Evolutionary conservation across 2,113 vertebrate genomes (phyloP).

Genomic region (Greenwoodochromis staneri): DNA sequence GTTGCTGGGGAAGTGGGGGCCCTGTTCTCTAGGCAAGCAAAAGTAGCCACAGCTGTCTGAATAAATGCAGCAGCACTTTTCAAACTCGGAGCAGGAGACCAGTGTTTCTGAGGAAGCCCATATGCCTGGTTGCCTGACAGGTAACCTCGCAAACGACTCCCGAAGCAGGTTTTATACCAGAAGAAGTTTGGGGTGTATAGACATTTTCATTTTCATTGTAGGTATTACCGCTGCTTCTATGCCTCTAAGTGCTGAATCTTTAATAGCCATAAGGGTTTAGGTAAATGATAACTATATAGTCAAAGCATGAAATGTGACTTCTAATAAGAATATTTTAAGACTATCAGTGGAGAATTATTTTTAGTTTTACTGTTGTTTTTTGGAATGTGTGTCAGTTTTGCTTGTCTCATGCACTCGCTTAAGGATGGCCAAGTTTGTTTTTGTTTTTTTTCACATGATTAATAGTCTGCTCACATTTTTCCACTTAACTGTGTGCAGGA

Average conservation of each 20-base stretch:
- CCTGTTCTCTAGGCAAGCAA: not conserved
- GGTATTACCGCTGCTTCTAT: not conserved
- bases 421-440: not conserved
- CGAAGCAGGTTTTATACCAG: not conserved
- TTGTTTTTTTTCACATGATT: not conserved
- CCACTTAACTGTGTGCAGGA: not conserved
- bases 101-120: not conserved
- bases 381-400: not conserved
- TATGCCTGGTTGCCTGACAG: not conserved
- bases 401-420: not conserved
- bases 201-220: not conserved
- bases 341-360: not conserved
- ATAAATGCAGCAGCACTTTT: conserved; percentile 13
- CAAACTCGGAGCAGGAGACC: not conserved
- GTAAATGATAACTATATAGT: not conserved
- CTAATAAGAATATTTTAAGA: not conserved
- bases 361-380: not conserved
- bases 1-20: not conserved
- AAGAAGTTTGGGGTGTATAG: not conserved
- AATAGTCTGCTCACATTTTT: not conserved
- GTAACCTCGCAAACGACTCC: not conserved
- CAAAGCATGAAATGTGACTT: not conserved
- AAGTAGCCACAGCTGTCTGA: conserved; percentile 28
- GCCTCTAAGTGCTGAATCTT: not conserved
- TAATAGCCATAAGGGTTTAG: not conserved